A percentile compares a stretch with the other conserved stretches of the same genome.
These are phyloP conservation scores for Speoplatyrhinus poulsoni DNA, from an alignment of 2,113 vertebrate genomes.

Conservation along the genomic window DNA sequence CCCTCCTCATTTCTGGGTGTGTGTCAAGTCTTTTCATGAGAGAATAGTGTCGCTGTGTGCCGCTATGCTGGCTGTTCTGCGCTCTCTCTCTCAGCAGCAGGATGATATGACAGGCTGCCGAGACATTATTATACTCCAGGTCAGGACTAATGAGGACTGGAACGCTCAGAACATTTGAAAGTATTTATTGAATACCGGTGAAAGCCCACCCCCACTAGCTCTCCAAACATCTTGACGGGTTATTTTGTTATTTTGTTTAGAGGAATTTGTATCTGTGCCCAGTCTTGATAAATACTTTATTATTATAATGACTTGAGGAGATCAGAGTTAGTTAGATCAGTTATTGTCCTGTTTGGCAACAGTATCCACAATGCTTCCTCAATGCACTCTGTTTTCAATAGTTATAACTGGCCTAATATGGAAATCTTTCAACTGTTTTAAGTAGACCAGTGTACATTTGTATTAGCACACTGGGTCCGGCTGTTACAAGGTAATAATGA, in stretches of 20 bases:
- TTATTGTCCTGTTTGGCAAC: too few species aligned
- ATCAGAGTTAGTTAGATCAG: too few species aligned
- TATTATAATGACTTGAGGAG: too few species aligned
- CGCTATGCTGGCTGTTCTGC: conserved; percentile 40
- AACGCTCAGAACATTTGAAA: conserved; percentile 29
- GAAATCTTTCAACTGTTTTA: conserved; percentile 52
- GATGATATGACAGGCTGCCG: conserved; percentile 31
- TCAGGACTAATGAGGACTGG: conserved; percentile 59
- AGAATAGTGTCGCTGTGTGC: conserved; percentile 35
- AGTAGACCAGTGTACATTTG: conserved; percentile 36
- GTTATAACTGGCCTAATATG: conserved; percentile 42
- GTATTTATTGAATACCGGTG: conserved; percentile 54
- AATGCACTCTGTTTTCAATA: too few species aligned
- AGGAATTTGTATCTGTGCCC: neutral
- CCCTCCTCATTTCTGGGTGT: conserved; percentile 28
- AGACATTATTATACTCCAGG: conserved; percentile 49
- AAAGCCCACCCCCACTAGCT: conserved; percentile 11
- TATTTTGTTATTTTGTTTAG: conserved; percentile 34
- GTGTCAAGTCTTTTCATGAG: conserved; percentile 42
- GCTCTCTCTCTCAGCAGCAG: conserved; percentile 11
- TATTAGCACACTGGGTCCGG: conserved; percentile 16
- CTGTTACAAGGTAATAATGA: conserved; percentile 50
- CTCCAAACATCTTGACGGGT: conserved; percentile 31
- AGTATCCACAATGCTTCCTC: too few species aligned
- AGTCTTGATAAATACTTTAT: too few species aligned